A percentile compares a stretch with the other conserved stretches of the same genome.
Evolutionary conservation across 2,888 invertebrate genomes (phyloP).

Genomic region (Pseudoips prasinana): DNA sequence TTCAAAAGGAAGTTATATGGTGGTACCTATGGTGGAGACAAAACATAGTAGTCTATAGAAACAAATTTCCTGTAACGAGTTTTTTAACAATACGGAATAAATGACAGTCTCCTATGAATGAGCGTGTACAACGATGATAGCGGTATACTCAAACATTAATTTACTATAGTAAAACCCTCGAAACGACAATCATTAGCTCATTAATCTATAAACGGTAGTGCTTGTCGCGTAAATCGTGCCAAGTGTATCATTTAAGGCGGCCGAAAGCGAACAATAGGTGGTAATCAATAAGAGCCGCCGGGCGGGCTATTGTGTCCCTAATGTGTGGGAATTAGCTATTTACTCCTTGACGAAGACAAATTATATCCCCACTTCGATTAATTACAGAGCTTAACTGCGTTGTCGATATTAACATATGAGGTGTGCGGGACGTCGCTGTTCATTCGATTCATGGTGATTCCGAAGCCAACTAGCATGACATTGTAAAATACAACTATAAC

Average conservation of each 20-base stretch:
- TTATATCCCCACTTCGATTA: conserved; percentile 74
- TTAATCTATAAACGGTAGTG: conserved; percentile 57
- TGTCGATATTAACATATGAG: conserved; percentile 60
- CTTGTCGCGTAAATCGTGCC: conserved; percentile 61
- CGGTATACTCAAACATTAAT: conserved; percentile 19
- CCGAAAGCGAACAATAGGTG: conserved; percentile 70
- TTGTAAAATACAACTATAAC: too few relatives aligned
- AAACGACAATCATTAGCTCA: conserved; percentile 47
- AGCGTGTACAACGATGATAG: conserved; percentile 8
- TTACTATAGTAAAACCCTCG: conserved; percentile 25
- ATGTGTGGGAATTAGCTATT: conserved; percentile 80
- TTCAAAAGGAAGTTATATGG: too few relatives aligned
- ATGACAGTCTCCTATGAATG: conserved; percentile 1
- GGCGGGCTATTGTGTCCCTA: conserved; percentile 72
- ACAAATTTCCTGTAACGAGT: too few relatives aligned
- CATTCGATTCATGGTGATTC: conserved; percentile 8
- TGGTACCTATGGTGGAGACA: too few relatives aligned
- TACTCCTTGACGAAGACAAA: conserved; percentile 79
- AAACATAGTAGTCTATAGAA: too few relatives aligned
- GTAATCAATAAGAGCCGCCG: conserved; percentile 76
- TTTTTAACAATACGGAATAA: too few relatives aligned
- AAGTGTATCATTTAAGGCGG: conserved; percentile 73
- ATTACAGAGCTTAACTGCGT: conserved; percentile 73
- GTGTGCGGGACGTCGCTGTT: conserved; percentile 27
- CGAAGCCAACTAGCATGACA: too few relatives aligned